Evolutionary conservation across 2,888 invertebrate species (phyloP).

Genomic region (Therioaphis trifolii): DNA sequence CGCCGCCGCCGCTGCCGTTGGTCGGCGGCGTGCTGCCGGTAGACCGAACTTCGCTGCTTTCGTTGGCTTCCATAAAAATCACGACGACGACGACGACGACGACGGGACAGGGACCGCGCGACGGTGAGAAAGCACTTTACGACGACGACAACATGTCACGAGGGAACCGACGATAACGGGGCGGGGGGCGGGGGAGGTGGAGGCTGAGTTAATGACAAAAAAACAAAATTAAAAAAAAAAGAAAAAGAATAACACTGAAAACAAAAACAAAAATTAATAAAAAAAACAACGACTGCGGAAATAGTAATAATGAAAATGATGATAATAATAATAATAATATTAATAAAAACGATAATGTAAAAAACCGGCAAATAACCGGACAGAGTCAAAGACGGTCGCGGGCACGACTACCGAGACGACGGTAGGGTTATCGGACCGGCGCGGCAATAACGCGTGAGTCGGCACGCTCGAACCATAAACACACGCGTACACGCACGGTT

Average conservation of each 20-base stretch:
- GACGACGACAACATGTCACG: not conserved
- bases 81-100: too few relatives aligned
- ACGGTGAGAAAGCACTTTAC: not conserved
- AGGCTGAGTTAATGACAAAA: not conserved
- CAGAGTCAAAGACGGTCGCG: too few relatives aligned
- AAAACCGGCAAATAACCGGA: too few relatives aligned
- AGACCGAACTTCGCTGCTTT: constrained; percentile 58
- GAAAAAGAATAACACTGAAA: too few relatives aligned
- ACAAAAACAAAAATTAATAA: not conserved
- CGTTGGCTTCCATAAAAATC: constrained; percentile 61
- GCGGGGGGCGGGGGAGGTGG: not conserved
- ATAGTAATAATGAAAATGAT: not conserved
- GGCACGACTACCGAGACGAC: too few relatives aligned
- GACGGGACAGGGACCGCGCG: not conserved
- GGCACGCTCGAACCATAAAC: too few relatives aligned
- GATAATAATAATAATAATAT: too few relatives aligned
- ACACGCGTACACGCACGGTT: too few relatives aligned
- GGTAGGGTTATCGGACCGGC: too few relatives aligned
- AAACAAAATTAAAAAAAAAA: not conserved
- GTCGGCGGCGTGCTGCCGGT: constrained; percentile 58
- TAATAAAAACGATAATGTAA: too few relatives aligned
- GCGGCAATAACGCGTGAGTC: too few relatives aligned
- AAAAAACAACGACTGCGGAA: not conserved
- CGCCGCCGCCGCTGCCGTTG: constrained; percentile 17
- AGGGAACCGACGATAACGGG: not conserved